phyloP scores from a whole-genome alignment of 92 coral and sea anemone species.

The Siderastrea siderea region DNA sequence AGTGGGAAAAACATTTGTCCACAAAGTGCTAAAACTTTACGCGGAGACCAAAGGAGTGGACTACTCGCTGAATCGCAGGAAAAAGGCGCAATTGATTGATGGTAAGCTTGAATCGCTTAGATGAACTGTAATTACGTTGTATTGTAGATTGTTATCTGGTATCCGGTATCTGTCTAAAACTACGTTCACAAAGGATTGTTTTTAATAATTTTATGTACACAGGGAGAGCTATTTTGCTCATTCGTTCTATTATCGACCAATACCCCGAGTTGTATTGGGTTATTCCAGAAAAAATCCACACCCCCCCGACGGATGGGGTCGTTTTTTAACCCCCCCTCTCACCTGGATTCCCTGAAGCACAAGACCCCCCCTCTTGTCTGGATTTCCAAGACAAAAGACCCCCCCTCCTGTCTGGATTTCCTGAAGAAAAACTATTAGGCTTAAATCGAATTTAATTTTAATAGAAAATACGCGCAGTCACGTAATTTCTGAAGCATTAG shows the following conservation, averaged over 20 bases:
- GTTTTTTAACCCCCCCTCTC: too few relatives aligned
- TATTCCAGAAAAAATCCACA: too few relatives aligned
- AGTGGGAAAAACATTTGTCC: constrained; percentile 39
- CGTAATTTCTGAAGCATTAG: too few relatives aligned
- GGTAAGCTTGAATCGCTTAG: neutral
- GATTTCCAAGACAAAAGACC: too few relatives aligned
- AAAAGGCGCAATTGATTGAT: constrained; percentile 1
- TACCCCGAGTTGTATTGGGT: constrained; percentile 59
- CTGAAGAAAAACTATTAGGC: too few relatives aligned
- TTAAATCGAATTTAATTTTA: too few relatives aligned
- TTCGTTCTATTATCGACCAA: constrained; percentile 21
- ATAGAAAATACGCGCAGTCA: too few relatives aligned
- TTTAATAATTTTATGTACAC: neutral
- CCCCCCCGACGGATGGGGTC: too few relatives aligned
- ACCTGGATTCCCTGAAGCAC: too few relatives aligned
- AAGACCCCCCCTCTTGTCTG: too few relatives aligned
- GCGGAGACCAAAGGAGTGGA: constrained; percentile 35
- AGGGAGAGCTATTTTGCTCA: constrained; percentile 33
- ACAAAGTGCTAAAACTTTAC: constrained; percentile 22
- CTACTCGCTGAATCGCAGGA: neutral
- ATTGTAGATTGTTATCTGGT: neutral
- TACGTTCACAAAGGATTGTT: neutral
- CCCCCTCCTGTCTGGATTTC: too few relatives aligned
- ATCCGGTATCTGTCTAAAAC: neutral
- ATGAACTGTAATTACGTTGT: neutral